A percentile compares a stretch with the other conserved stretches of the same genome.
Evolutionary conservation across 2,797 vertebrate species (phyloP).

Genomic region (Megaceryle alcyon): DNA sequence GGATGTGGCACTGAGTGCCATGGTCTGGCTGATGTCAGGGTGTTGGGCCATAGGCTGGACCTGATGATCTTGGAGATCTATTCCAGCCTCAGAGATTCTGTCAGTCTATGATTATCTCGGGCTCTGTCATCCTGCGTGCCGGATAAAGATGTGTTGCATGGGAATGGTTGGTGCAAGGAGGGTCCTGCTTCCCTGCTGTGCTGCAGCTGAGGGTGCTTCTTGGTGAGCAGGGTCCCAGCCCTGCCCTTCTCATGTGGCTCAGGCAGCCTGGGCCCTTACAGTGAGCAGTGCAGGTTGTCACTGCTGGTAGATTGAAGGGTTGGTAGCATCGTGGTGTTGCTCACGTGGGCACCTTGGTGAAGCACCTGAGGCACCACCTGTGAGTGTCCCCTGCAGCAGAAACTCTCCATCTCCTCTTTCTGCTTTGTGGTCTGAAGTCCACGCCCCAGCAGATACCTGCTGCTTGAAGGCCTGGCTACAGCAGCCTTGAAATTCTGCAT

Average conservation of each 20-base stretch:
- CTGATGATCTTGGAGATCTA: too few relatives aligned
- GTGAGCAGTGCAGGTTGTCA: neutral
- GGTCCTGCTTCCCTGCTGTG: neutral
- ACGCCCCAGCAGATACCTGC: neutral
- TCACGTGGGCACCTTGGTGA: neutral
- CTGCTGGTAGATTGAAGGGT: neutral
- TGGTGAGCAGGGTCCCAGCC: neutral
- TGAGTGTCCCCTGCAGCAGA: neutral
- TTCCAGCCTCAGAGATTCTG: too few relatives aligned
- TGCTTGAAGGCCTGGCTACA: neutral
- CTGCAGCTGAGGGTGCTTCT: neutral
- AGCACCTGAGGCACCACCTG: neutral
- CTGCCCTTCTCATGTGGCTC: rapidly evolving
- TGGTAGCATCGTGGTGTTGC: neutral
- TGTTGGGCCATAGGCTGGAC: too few relatives aligned
- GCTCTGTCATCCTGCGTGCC: neutral
- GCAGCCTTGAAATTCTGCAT: neutral
- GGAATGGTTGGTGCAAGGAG: neutral
- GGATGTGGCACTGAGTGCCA: too few relatives aligned
- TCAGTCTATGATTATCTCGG: neutral
- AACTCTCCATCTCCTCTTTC: neutral
- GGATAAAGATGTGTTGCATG: neutral
- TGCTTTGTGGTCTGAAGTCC: neutral
- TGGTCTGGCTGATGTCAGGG: too few relatives aligned
- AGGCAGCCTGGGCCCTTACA: neutral